Evolutionary conservation across 2,888 invertebrate species (phyloP), one percentile per base, ranked within the genome.

Genomic region (Tuberolachnus salignus): DNA sequence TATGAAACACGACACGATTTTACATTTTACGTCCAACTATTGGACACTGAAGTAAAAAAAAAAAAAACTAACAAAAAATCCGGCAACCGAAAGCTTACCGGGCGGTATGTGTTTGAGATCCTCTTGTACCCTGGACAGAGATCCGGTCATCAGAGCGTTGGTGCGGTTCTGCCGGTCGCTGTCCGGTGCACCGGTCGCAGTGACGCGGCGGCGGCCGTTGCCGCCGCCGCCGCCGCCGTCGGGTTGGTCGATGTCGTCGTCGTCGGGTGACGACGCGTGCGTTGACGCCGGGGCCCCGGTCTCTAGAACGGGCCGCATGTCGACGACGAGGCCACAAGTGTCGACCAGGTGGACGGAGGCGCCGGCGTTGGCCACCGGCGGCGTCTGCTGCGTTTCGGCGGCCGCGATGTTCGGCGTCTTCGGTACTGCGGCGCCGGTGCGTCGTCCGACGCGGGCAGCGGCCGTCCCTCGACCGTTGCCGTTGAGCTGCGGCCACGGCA

Each of bases 381-480:
- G 9, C 14, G 21, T n/a, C 13, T 61, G 46, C 4, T 1, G 14
- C 19, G n/a, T n/a, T n/a, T 26, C 34, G 26, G 13, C 14, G 14
- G n/a, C 1, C n/a, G 23, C 3, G 19, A 44, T 14, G 9, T 21
- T 9, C 44, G 1, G 0, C 26, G 42, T 11, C 53, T 34, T 34
- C 34, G 34, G 34, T 6, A 34, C 19, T 3, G 34, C 6, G 8
- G 26, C 11, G 8, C 34, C 34, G 6, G 3, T 3, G 6, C n/a
- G 11, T 11, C 9, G 64, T 74, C n/a, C 59, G 46, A 4, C 19
- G 19, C 3, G 26, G 6, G 8, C n/a, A 46, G n/a, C n/a, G 34
- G 34, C 34, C 34, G 34, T 34, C 6, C 34, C 34, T 34, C 34
- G n/a, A n/a, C 23, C n/a, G 34, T 26, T 89, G 86, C 42, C 16